Evolutionary conservation across 2,888 invertebrate genomes (phyloP), one percentile per base, ranked within the genome.

Genomic region (Panzeria rudis): DNA sequence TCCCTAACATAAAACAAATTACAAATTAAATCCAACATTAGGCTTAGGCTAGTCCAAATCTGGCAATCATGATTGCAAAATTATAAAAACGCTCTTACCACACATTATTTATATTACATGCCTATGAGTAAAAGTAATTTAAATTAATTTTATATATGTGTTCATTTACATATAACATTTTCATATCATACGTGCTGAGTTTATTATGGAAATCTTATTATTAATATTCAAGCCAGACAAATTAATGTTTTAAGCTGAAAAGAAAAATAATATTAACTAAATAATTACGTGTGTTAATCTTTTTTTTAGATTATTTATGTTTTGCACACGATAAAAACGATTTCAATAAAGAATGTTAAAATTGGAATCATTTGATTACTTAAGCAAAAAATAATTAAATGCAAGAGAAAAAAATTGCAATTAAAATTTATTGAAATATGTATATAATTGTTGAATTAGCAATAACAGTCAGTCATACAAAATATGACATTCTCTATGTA

Each of bases 201-300:
- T 73, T 52, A 44, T 72, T 73, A 69, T n/a, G n/a, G n/a, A n/a
- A n/a, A n/a, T 79, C 73, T 54, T 11, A 47, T 44, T 56, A 79
- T 79, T 79, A 75, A 61, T 73, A 78, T 83, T 83, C 83, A 83
- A 54, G 62, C 64, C 56, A 54, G 41, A 41, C 61, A 71, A 66
- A 61, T 50, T 50, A 54, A 64, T 83, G 68, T 68, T 77, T 15
- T 38, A 61, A 69, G 11, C 29, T 1, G 41, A 72, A 77, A 25
- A n/a, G 6, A 50, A 59, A 69, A 56, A 64, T 38, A n/a, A 35
- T 15, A 41, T 52, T 6, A 68, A 50, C 25, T 17, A 66, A 41
- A 61, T 25, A 66, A 80, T 76, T 59, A 77, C 54, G 72, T 61
- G 68, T 44, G 54, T 64, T n/a, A n/a, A n/a, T n/a, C n/a, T 32